Evolutionary conservation across 2,113 vertebrate genomes (phyloP), one percentile per base, ranked within the genome.

Genomic region (Rafetus swinhoei): DNA sequence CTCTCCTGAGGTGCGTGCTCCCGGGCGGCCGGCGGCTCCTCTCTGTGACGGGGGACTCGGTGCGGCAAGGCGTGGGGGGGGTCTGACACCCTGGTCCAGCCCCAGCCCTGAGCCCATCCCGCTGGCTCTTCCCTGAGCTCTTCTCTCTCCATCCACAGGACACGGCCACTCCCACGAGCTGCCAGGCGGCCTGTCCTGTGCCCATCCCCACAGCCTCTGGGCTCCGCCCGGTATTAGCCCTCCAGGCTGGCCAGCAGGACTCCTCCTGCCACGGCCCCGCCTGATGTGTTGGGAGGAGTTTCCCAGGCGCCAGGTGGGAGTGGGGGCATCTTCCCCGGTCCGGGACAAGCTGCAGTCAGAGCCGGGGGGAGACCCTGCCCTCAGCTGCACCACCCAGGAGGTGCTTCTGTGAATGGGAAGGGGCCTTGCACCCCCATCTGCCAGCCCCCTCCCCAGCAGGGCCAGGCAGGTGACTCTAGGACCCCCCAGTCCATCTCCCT

Each of bases 341-440:
- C 32, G 35, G 52, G 25, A 25, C 80, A 92, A 6, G 84, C 95
- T 84, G 87, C 85, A 93, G 81, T 96, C 95, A 92, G 39, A 24
- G 11, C 39, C 45, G 77, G 35, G 60, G 60, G 94, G 95, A 29
- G 60, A 62, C 60, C 60, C 60, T 62, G 60, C 27, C 32, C 12
- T 29, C 60, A 62, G 6, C 60, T 15, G 60, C 27, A 32, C 25
- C 6, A 7, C 27, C 13, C 32, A 27, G 60, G 60, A 32, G 60
- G 12, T 27, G 29, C 13, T 65, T 65, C 29, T 29, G 14, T 32
- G 29, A 65, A 65, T 25, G 57, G 22, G 60, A 12, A 25, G 27
- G 60, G 60, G 13, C 27, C 29, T 32, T 32, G 22, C 2, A 25
- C 60, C 32, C 29, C 60, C 60, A 15, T 32, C 60, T 12, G 15